Conservation (phyloP, 2,888 invertebrate species). For the Nymphalis polychloros region DNA sequence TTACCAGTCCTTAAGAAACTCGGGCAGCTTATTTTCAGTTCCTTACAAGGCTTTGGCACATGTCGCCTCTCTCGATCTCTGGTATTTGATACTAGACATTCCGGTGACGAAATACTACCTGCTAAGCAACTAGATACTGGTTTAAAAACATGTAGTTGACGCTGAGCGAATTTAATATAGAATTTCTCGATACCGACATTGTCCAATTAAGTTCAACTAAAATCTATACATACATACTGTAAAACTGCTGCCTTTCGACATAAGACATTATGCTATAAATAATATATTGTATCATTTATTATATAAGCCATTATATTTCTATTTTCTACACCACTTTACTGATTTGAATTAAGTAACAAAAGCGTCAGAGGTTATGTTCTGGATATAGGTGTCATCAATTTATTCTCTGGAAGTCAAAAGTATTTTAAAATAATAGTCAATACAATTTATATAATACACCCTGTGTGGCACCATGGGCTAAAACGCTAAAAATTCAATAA, state of each 20-base stretch:
- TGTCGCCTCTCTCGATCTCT: conserved; percentile 54
- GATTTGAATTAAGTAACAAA: no score
- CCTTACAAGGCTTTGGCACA: conserved; percentile 63
- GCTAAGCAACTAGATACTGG: conserved; percentile 30
- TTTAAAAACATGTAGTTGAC: conserved; percentile 17
- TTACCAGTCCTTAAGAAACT: conserved; percentile 53
- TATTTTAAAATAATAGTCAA: neutral
- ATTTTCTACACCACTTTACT: no score
- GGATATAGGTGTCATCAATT: no score
- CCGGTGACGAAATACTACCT: conserved; percentile 41
- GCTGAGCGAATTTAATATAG: conserved; percentile 27
- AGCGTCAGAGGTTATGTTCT: no score
- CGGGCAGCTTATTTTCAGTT: conserved; percentile 49
- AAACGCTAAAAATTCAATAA: neutral
- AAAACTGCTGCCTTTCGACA: no score
- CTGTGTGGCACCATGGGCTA: neutral
- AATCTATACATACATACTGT: neutral
- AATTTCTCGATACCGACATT: conserved; percentile 16
- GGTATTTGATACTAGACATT: conserved; percentile 44
- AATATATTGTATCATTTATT: no score
- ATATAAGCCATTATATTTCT: no score
- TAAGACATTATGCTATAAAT: no score
- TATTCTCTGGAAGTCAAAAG: neutral
- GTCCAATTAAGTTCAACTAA: neutral
- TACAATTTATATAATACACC: neutral